Conservation (phyloP, 2,888 invertebrate genomes). For the Cataglyphis albicans region DNA sequence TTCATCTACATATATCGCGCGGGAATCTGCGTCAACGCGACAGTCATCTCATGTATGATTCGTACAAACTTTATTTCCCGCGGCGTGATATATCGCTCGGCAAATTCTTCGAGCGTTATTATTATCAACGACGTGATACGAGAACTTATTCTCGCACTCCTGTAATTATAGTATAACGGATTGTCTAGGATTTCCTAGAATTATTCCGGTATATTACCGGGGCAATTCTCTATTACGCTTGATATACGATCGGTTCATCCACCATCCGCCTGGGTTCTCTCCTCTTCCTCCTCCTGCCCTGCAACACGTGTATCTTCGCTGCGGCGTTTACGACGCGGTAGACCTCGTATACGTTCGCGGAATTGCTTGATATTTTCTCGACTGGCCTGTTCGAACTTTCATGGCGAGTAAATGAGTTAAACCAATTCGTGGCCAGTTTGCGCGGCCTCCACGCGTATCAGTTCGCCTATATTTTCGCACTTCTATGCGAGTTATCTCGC, state of each 20-base stretch:
- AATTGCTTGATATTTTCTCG: conserved; percentile 39
- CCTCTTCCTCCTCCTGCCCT: not conserved
- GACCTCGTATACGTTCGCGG: conserved; percentile 18
- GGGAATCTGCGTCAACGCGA: conserved; percentile 39
- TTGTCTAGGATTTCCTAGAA: conserved; percentile 52
- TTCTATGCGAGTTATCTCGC: not conserved
- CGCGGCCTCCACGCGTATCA: not conserved
- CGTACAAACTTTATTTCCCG: conserved; percentile 30
- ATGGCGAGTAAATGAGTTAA: conserved; percentile 31
- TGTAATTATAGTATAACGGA: conserved; percentile 61
- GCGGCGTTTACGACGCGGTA: conserved; percentile 61
- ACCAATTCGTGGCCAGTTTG: conserved; percentile 23
- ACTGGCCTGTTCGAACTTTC: conserved; percentile 29
- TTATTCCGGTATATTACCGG: conserved; percentile 52
- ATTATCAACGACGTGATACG: not conserved
- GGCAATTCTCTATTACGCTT: conserved; percentile 61
- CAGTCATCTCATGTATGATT: conserved; percentile 22
- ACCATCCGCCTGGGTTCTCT: conserved; percentile 7
- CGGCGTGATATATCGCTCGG: not conserved
- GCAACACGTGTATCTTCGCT: conserved; percentile 37
- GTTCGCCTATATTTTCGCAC: not conserved
- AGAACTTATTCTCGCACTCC: conserved; percentile 45
- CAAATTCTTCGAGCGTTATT: conserved; percentile 46
- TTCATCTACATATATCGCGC: conserved; percentile 58
- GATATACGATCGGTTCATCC: conserved; percentile 66